These are phyloP conservation scores for Cyprinus carpio DNA, from an alignment of 2,113 vertebrate species.

Conservation along the genomic window DNA sequence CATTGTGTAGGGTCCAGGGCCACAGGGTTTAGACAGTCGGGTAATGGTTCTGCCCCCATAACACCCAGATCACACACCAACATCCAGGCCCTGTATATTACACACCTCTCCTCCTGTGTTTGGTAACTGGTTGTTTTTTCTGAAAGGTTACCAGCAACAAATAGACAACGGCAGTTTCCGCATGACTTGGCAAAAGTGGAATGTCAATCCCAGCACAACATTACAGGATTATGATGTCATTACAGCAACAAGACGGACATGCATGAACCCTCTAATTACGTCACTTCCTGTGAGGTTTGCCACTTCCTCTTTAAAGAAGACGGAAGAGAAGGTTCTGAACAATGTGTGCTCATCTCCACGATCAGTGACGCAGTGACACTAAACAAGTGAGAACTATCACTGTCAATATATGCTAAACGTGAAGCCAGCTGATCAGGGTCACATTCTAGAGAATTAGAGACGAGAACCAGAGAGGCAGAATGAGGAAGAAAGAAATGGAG, in stretches of 20 bases:
- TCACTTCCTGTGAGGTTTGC: conserved; percentile 26
- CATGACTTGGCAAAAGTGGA: conserved; percentile 5
- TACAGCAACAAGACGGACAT: neutral
- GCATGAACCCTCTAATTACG: neutral
- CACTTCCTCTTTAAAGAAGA: neutral
- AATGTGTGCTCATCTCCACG: neutral
- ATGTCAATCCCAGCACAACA: conserved; percentile 11
- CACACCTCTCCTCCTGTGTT: conserved; percentile 15
- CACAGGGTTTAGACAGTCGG: neutral
- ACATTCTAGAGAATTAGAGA: neutral
- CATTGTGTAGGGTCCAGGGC: conserved; percentile 15
- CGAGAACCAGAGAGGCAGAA: neutral
- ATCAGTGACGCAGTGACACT: neutral
- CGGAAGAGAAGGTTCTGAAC: conserved; percentile 3
- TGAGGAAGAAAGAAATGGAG: conserved; percentile 13
- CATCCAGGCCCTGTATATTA: neutral
- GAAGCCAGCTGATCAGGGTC: neutral
- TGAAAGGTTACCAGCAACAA: neutral
- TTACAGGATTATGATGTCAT: conserved; percentile 17
- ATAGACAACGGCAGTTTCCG: neutral
- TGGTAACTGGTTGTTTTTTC: neutral
- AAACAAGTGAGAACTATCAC: neutral
- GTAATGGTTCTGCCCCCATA: neutral
- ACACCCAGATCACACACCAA: neutral
- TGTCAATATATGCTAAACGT: neutral